Evolutionary conservation across 1,140 invertebrate species (phyloP), one percentile per base, ranked within the genome.

Genomic region (Spodoptera litura): DNA sequence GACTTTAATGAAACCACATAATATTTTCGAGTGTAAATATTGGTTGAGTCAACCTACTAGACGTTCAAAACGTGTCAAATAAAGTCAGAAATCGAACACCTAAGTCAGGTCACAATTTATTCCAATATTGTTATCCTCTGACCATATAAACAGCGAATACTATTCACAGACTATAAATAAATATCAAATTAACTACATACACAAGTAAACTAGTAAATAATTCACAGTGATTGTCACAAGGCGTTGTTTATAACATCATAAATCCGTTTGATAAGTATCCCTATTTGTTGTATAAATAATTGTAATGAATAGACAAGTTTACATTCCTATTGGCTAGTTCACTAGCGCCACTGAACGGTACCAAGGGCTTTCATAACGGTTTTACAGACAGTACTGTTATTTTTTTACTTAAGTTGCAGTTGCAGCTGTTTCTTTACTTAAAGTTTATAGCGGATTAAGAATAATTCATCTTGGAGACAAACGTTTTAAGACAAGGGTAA

Each of bases 241-340:
- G 4, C 2, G 58, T 75, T 75, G 53, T 56, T 66, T 70, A 70
- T 78, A 70, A 8, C 15, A 35, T n/a, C 75, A 78, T 78, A 78
- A 78, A 70, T 70, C 71, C 51, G 66, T 76, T 52, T 44, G 64
- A 70, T 70, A 78, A 78, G 15, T 59, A 78, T 51, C 49, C 52
- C 12, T 68, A 77, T 76, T 76, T 76, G 53, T 56, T 58, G 15
- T 71, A 68, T 73, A 55, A 73, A 73, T 73, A 27, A 73, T 59
- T 59, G 55, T 59, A 58, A 9, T 59, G 31, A 79, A 79, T 79
- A 79, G 71, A 51, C 20, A 52, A 27, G 71, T 70, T 68, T 62
- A 58, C 78, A 79, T 79, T 79, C 78, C 72, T 15, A 15, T 56
- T 59, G 71, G 25, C 38, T 74, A 66, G 77, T 11, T 8, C 20